phyloP scores from a whole-genome alignment of 2,888 invertebrate genomes.

The Trissoscelio sp. region DNA sequence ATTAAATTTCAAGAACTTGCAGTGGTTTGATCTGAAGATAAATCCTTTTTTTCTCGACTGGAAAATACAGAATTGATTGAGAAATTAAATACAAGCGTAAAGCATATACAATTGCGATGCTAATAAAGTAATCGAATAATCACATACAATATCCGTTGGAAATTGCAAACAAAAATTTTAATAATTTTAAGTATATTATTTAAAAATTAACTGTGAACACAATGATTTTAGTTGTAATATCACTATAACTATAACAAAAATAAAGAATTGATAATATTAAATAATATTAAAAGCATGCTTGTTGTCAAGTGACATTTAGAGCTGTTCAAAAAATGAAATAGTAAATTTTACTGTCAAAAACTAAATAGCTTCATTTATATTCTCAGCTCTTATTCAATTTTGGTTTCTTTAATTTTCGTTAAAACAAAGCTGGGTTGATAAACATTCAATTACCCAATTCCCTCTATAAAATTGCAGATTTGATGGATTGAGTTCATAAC shows the following conservation, averaged over 20 bases:
- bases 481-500: slow-evolving; percentile 10
- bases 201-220: too few relatives aligned
- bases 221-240: too few relatives aligned
- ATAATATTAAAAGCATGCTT: neutral
- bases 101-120: too few relatives aligned
- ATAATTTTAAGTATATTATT: too few relatives aligned
- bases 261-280: too few relatives aligned
- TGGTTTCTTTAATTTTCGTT: neutral
- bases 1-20: neutral
- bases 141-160: too few relatives aligned
- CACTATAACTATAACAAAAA: too few relatives aligned
- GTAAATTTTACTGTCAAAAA: slow-evolving; percentile 9
- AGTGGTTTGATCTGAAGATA: neutral
- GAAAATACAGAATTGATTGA: too few relatives aligned
- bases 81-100: too few relatives aligned
- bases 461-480: slow-evolving; percentile 8
- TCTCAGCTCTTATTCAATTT: neutral
- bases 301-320: neutral
- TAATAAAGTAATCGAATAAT: too few relatives aligned
- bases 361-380: slow-evolving; percentile 14
- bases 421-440: slow-evolving; percentile 1
- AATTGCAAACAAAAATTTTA: too few relatives aligned
- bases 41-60: neutral
- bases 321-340: neutral
- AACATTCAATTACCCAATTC: slow-evolving; percentile 13